Conservation (phyloP, 2,113 vertebrate genomes). For the Scalopus aquaticus region DNA sequence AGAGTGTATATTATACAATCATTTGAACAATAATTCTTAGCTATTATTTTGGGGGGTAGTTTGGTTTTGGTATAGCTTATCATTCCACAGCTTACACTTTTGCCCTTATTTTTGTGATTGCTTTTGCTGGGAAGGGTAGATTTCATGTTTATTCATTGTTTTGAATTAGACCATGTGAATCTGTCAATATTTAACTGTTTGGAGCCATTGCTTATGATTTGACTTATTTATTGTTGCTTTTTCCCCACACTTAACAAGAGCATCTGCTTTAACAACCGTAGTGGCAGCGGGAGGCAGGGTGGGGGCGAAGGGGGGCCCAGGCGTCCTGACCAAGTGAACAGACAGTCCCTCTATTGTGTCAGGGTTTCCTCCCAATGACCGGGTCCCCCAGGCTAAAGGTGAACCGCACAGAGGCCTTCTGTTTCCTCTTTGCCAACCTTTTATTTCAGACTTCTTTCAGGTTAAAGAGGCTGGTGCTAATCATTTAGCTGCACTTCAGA, state of each 20-base stretch:
- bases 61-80: not conserved
- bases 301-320: not conserved
- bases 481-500: constrained; percentile 56
- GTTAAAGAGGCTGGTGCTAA: constrained; percentile 35
- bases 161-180: not conserved
- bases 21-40: not conserved
- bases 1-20: not conserved
- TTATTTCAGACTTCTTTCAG: constrained; percentile 51
- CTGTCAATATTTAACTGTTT: not conserved
- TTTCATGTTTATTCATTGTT: not conserved
- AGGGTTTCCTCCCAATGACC: constrained; percentile 1
- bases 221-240: not conserved
- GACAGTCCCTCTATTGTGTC: constrained; percentile 54
- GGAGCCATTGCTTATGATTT: not conserved
- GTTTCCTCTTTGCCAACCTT: constrained; percentile 62
- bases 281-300: not conserved
- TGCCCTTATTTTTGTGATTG: not conserved
- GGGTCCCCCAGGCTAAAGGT: constrained; percentile 64
- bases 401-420: constrained; percentile 48
- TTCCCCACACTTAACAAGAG: not conserved
- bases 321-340: constrained; percentile 8
- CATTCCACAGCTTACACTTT: not conserved
- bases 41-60: not conserved
- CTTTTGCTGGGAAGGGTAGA: not conserved
- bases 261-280: not conserved